Percentiles rank a stretch among this genome's conserved stretches.
phyloP scores from a whole-genome alignment of 2,113 vertebrate species.

The Ceratotherium simum region DNA sequence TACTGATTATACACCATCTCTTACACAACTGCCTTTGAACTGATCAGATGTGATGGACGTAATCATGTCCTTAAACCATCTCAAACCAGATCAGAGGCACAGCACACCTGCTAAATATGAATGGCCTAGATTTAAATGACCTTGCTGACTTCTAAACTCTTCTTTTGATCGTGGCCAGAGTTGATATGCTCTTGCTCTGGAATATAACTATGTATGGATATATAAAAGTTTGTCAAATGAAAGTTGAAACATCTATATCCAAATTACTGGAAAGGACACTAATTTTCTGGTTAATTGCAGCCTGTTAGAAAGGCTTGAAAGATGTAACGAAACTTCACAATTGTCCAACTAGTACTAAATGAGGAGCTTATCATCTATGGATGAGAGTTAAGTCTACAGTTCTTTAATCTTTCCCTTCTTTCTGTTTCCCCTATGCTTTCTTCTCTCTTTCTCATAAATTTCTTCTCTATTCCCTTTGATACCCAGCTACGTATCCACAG shows the following conservation, averaged over 20 bases:
- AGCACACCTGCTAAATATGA: not conserved
- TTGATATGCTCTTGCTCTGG: not conserved
- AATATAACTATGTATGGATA: not conserved
- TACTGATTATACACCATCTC: not conserved
- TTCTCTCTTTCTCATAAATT: not conserved
- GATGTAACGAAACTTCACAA: not conserved
- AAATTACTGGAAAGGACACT: not conserved
- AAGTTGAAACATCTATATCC: not conserved
- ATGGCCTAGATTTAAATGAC: not conserved
- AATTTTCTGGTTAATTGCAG: not conserved
- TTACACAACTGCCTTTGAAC: slow-evolving; percentile 14
- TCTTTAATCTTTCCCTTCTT: not conserved
- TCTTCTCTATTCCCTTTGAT: not conserved
- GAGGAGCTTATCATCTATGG: not conserved
- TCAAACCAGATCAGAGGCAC: not conserved
- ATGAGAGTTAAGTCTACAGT: not conserved
- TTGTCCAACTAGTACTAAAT: not conserved
- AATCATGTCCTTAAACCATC: not conserved
- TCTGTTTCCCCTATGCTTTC: not conserved
- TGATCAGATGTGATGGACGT: not conserved
- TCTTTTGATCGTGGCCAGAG: not conserved
- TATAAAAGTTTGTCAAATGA: not conserved
- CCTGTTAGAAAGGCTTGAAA: not conserved
- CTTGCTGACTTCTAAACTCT: not conserved
- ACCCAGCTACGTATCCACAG: not conserved